These are phyloP conservation scores for Oasisia sp. DNA, from an alignment of 2,888 invertebrate genomes.

Conservation along the genomic window DNA sequence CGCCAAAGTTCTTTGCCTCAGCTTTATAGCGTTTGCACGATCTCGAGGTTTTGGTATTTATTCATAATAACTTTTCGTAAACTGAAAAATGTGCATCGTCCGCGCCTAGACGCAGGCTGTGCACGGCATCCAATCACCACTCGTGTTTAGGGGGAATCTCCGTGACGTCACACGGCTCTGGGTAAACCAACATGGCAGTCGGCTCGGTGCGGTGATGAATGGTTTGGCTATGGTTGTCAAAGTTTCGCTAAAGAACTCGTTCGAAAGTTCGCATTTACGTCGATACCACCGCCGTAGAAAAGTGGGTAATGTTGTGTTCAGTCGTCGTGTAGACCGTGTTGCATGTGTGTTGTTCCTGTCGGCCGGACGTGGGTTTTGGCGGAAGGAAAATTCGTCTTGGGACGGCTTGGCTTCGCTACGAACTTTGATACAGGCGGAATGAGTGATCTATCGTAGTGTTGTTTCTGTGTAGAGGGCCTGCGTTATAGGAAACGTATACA, in stretches of 20 bases:
- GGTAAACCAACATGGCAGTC: conserved; percentile 14
- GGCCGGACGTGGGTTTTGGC: background rate
- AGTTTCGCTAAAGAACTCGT: background rate
- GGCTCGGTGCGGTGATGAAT: conserved; percentile 13
- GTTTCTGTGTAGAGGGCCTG: background rate
- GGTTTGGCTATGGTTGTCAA: conserved; percentile 10
- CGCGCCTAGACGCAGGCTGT: background rate
- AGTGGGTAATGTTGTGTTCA: background rate
- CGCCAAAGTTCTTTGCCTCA: background rate
- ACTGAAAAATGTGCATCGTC: background rate
- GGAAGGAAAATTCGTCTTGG: background rate
- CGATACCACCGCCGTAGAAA: conserved; percentile 17
- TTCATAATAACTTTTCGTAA: no score
- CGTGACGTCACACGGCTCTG: background rate
- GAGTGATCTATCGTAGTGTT: background rate
- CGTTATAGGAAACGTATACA: background rate
- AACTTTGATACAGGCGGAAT: background rate
- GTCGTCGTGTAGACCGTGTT: background rate
- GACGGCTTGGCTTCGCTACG: background rate
- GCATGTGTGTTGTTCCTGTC: background rate
- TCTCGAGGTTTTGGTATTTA: no score
- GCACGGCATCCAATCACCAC: background rate
- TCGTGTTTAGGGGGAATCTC: background rate
- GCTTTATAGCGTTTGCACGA: background rate
- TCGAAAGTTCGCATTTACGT: background rate